These are phyloP conservation scores for Sibirionetta formosa DNA, from an alignment of 2,797 vertebrate genomes.

Conservation along the genomic window DNA sequence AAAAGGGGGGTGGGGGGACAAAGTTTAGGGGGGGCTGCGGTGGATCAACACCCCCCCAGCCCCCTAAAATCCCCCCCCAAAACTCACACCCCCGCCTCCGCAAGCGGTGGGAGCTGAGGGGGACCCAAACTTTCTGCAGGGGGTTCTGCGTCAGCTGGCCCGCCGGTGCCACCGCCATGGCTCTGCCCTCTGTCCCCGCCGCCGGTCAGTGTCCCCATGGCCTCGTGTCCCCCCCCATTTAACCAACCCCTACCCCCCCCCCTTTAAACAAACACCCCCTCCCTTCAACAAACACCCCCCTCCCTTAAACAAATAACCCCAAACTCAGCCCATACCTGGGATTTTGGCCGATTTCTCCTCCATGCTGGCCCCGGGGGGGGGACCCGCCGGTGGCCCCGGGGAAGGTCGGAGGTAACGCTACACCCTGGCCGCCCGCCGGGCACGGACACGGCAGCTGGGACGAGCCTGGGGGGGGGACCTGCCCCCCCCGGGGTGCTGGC, in stretches of 20 bases:
- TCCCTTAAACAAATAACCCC: not conserved
- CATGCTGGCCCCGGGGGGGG: not conserved
- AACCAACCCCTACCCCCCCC: slow-evolving; percentile 72
- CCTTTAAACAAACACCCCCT: not conserved
- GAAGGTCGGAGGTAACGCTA: slow-evolving; percentile 19
- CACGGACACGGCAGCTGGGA: not conserved
- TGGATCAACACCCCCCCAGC: not conserved
- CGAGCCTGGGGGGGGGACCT: slow-evolving; percentile 38
- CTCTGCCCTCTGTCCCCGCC: slow-evolving; percentile 13
- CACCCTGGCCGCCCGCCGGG: slow-evolving; percentile 4
- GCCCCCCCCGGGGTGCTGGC: not conserved
- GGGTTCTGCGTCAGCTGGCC: slow-evolving; percentile 86
- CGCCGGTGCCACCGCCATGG: slow-evolving; percentile 80
- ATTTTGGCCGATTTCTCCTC: slow-evolving; percentile 27
- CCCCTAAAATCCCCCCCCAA: not conserved
- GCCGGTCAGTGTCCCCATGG: not conserved
- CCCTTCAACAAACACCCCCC: not conserved
- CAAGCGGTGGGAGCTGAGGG: slow-evolving; percentile 82
- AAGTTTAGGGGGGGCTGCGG: not conserved
- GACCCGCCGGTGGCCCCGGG: not conserved
- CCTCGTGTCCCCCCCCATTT: slow-evolving; percentile 73
- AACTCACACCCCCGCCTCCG: slow-evolving; percentile 91
- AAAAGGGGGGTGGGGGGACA: not conserved
- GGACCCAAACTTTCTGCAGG: slow-evolving; percentile 91
- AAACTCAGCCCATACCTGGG: not conserved